phyloP scores from a whole-genome alignment of 2,113 vertebrate species.

The Euleptes europaea region DNA sequence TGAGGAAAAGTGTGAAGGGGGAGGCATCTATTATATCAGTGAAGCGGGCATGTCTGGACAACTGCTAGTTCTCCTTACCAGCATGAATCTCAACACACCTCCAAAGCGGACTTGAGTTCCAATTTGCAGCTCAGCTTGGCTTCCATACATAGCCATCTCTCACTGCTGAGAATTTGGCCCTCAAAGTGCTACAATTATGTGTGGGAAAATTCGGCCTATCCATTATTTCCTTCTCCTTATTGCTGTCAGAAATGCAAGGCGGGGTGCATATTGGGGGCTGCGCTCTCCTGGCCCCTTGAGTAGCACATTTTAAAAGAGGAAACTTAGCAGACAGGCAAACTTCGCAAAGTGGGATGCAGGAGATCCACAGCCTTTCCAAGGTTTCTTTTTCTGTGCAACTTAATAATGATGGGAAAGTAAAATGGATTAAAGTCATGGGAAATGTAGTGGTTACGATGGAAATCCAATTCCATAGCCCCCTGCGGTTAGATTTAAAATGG shows the following conservation, averaged over 20 bases:
- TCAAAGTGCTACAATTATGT: constrained; percentile 2
- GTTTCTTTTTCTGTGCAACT: background rate
- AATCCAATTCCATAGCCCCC: background rate
- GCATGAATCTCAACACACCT: background rate
- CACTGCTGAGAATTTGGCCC: background rate
- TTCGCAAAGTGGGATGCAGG: background rate
- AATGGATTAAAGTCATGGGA: background rate
- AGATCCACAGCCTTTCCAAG: background rate
- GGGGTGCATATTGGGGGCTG: background rate
- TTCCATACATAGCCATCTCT: background rate
- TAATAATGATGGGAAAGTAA: background rate
- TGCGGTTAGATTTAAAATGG: background rate
- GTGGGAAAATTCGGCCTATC: background rate
- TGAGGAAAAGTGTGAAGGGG: background rate
- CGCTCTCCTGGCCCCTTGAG: background rate
- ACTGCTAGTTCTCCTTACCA: background rate
- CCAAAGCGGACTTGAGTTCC: background rate
- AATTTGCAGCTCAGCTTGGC: background rate
- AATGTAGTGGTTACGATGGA: background rate
- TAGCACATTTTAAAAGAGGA: background rate
- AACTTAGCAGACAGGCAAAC: background rate
- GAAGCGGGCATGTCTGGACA: constrained; percentile 2
- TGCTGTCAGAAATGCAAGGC: background rate
- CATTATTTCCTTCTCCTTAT: background rate
- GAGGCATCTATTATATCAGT: background rate